Percentiles rank a stretch among this genome's conserved stretches.
phyloP scores from a whole-genome alignment of 2,888 invertebrate genomes.

The Idaea straminata region DNA sequence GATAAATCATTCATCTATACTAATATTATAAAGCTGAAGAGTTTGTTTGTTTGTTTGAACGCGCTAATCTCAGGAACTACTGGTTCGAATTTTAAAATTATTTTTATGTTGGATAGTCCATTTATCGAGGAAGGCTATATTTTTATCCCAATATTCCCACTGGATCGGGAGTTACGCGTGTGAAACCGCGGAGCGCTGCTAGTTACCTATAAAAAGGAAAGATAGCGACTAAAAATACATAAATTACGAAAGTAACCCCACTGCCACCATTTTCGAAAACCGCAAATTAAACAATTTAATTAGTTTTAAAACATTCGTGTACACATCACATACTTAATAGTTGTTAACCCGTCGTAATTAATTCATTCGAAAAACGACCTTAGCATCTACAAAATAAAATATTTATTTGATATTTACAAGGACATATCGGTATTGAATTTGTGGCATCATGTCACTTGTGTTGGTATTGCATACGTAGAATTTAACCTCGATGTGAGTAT shows the following conservation, averaged over 20 bases:
- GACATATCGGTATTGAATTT: slow-evolving; percentile 1
- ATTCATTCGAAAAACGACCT: slow-evolving; percentile 10
- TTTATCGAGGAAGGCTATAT: too few relatives aligned
- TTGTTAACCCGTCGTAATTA: slow-evolving; percentile 10
- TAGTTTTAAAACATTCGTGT: slow-evolving; percentile 27
- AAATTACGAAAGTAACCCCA: slow-evolving; percentile 17
- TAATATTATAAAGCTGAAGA: too few relatives aligned
- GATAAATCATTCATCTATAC: too few relatives aligned
- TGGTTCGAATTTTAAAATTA: too few relatives aligned
- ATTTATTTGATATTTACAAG: neutral
- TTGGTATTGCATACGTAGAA: slow-evolving; percentile 17
- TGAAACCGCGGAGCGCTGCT: too few relatives aligned
- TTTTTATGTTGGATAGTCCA: too few relatives aligned
- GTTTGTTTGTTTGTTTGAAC: too few relatives aligned
- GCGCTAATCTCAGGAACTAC: too few relatives aligned
- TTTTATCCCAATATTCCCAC: too few relatives aligned
- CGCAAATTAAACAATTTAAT: slow-evolving; percentile 33
- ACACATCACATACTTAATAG: slow-evolving; percentile 15
- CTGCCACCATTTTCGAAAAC: slow-evolving; percentile 20
- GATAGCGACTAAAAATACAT: neutral
- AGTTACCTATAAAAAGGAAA: too few relatives aligned
- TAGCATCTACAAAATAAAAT: slow-evolving; percentile 2
- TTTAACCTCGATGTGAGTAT: slow-evolving; percentile 21
- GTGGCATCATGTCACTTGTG: slow-evolving; percentile 9
- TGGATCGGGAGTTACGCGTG: too few relatives aligned